Evolutionary conservation across 2,888 invertebrate genomes (phyloP), one percentile per base, ranked within the genome.

Genomic region (Cryptus viduatorius): DNA sequence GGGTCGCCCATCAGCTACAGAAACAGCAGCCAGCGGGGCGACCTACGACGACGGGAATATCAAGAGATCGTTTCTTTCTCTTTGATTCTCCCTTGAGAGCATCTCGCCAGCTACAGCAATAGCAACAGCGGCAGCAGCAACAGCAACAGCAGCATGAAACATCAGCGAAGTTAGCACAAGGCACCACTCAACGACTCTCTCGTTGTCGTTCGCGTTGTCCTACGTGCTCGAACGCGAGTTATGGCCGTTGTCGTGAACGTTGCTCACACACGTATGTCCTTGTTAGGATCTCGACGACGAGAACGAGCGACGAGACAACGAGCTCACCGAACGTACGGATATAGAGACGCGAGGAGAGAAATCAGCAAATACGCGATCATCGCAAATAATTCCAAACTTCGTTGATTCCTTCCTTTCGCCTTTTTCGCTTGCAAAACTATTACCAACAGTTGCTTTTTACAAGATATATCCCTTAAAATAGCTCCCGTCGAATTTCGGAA

Each of bases 21-120:
- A 44, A 56, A 31, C 8, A 53, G 48, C 31, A 44, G 31, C 50
- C 91, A 90, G 91, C 90, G 87, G 91, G 91, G 91, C 91, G 90
- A 90, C 90, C 88, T 86, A 79, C 71, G 69, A 81, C 88, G 89
- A 89, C 87, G 87, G 87, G 91, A 91, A 91, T 92, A 92, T 91
- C 91, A 89, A 90, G 89, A 88, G 91, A 90, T 89, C 90, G 88
- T 86, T 87, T 73, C 76, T 76, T 64, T 80, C 53, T 65, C 65
- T 71, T 56, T 48, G 53, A 50, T 37, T 78, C 59, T 79, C 79
- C 72, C 73, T 64, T 75, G 64, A 83, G 83, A 79, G 73, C 44
- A 59, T 19, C 16, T 4, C 37, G 8, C 37, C 4, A 37, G 37
- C n/a, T 75, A 48, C 73, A 81, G 64, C 81, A 53, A 64, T 16